Conservation (phyloP, 2,113 vertebrate species). For the Platysteira castanea region DNA sequence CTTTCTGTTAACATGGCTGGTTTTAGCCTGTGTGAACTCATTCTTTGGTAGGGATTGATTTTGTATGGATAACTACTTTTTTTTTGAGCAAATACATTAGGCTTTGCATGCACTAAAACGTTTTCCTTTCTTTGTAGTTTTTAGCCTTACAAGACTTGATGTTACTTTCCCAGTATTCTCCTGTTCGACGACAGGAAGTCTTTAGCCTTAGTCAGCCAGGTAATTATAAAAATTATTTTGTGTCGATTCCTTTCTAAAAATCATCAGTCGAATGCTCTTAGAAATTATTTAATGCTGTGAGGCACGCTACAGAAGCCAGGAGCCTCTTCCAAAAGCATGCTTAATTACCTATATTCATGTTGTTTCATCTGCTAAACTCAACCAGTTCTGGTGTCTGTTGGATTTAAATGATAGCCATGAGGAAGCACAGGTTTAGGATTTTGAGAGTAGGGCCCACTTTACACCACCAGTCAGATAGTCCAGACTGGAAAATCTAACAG, state of each 20-base stretch:
- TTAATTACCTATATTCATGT: neutral
- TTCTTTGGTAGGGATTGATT: neutral
- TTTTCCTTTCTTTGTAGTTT: slow-evolving; percentile 75
- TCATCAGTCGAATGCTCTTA: neutral
- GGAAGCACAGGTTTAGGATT: neutral
- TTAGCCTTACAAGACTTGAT: slow-evolving; percentile 94
- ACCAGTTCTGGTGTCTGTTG: neutral
- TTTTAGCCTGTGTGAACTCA: neutral
- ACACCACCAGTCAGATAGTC: neutral
- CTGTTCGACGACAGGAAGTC: slow-evolving; percentile 85
- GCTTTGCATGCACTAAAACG: neutral
- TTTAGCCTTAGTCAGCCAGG: slow-evolving; percentile 98
- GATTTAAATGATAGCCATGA: neutral
- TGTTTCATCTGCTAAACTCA: neutral
- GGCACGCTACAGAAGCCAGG: neutral
- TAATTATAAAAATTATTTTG: slow-evolving; percentile 42
- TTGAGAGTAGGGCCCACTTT: neutral
- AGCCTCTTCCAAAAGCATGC: neutral
- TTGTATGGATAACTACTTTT: neutral
- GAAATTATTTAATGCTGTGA: neutral
- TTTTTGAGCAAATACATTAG: neutral
- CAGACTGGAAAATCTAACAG: neutral
- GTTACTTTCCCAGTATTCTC: slow-evolving; percentile 89
- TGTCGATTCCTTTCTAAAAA: neutral
- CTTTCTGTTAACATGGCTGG: neutral